Conservation (phyloP, 1,140 invertebrate species). For the Rhyzopertha dominica region DNA sequence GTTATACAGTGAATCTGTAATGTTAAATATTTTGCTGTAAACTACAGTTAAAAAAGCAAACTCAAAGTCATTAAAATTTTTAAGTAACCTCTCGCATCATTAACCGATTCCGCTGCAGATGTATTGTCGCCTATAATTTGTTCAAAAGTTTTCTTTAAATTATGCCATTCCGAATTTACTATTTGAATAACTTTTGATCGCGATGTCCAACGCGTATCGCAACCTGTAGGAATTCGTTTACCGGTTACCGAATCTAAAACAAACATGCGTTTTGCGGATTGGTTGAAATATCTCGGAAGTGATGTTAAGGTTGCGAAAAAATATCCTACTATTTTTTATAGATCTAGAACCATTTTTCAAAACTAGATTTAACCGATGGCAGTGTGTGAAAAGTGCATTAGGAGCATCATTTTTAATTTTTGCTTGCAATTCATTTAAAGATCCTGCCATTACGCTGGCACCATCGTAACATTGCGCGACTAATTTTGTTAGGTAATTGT, state of each 20-base stretch:
- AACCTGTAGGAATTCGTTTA: constrained; percentile 8
- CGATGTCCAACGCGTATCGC: constrained; percentile 18
- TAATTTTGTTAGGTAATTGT: constrained; percentile 30
- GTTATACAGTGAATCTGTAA: too few relatives aligned
- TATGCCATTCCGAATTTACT: too few relatives aligned
- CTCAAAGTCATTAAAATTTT: too few relatives aligned
- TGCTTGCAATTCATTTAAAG: constrained; percentile 26
- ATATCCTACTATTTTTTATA: constrained; percentile 21
- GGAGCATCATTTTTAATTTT: constrained; percentile 33
- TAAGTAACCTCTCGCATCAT: too few relatives aligned
- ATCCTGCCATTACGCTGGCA: constrained; percentile 32
- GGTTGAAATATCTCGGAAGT: constrained; percentile 16
- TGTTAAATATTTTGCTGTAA: too few relatives aligned
- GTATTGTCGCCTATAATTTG: too few relatives aligned
- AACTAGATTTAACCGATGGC: constrained; percentile 38
- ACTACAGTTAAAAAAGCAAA: too few relatives aligned
- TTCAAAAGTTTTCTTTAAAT: too few relatives aligned
- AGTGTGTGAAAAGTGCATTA: constrained; percentile 36
- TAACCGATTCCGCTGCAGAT: too few relatives aligned
- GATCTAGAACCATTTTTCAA: constrained; percentile 7
- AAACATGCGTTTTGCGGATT: constrained; percentile 14
- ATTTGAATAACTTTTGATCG: too few relatives aligned
- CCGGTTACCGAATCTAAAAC: constrained; percentile 15
- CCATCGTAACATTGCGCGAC: constrained; percentile 39
- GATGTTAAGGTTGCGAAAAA: constrained; percentile 28